A percentile compares a stretch with the other conserved stretches of the same genome.
phyloP scores from a whole-genome alignment of 2,113 vertebrate species.

The Mola mola region DNA sequence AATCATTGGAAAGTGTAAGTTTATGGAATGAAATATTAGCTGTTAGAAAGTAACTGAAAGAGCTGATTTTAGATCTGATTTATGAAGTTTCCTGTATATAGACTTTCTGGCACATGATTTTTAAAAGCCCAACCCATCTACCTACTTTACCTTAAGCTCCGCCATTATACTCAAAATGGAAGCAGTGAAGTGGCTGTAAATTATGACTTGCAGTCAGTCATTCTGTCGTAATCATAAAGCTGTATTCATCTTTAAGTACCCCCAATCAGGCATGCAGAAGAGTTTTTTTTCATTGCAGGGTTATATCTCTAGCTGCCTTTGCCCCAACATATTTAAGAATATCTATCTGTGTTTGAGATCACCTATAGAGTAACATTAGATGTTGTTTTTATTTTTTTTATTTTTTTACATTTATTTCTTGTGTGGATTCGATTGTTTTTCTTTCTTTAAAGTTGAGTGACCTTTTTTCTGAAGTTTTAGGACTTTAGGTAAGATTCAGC shows the following conservation, averaged over 20 bases:
- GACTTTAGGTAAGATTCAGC: background rate
- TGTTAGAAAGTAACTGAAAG: background rate
- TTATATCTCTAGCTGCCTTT: conserved; percentile 1
- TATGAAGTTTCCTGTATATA: background rate
- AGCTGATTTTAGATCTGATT: conserved; percentile 19
- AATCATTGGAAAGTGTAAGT: no score
- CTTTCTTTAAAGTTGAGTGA: background rate
- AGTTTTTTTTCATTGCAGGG: conserved; percentile 21
- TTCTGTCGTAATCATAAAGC: conserved; percentile 59
- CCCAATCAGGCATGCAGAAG: conserved; percentile 13
- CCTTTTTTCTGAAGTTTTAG: background rate
- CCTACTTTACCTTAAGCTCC: conserved; percentile 45
- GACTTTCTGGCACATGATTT: conserved; percentile 18
- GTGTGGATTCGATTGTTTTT: background rate
- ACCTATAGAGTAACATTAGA: background rate
- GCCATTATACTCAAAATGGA: conserved; percentile 62
- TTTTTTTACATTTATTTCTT: background rate
- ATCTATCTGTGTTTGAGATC: background rate
- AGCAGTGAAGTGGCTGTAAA: conserved; percentile 56
- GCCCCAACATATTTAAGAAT: background rate
- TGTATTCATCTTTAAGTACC: conserved; percentile 46
- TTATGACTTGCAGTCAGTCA: conserved; percentile 61
- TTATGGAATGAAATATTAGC: background rate
- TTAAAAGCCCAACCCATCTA: conserved; percentile 22
- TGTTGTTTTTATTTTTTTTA: background rate